Conservation (phyloP, 2,113 vertebrate genomes). For the Mustela nigripes region DNA sequence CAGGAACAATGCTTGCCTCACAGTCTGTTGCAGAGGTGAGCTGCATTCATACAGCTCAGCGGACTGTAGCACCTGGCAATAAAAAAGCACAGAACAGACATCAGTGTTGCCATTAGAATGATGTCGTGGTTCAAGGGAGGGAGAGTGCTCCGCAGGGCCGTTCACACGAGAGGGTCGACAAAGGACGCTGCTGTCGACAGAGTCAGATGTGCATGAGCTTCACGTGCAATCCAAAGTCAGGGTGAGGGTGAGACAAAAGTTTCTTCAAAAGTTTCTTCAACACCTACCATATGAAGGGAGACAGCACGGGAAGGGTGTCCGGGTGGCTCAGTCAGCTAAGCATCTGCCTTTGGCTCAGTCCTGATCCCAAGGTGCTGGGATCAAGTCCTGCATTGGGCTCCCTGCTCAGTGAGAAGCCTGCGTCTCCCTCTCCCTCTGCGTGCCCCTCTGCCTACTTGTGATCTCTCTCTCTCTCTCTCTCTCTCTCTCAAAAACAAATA, state of each 20-base stretch:
- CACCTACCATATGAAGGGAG: not conserved
- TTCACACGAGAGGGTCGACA: not conserved
- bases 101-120: fast-evolving
- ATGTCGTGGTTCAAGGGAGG: not conserved
- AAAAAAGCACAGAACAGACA: not conserved
- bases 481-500: too few relatives aligned
- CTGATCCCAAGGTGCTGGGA: too few relatives aligned
- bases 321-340: too few relatives aligned
- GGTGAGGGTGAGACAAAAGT: not conserved
- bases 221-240: fast-evolving
- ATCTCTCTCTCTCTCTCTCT: too few relatives aligned
- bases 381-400: too few relatives aligned
- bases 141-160: not conserved
- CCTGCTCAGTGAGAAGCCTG: too few relatives aligned
- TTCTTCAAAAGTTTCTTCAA: not conserved
- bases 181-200: not conserved
- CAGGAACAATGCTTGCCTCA: not conserved
- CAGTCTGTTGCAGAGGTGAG: not conserved
- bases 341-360: too few relatives aligned
- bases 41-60: not conserved
- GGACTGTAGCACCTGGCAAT: not conserved
- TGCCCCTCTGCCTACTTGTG: too few relatives aligned
- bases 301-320: not conserved
- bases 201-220: not conserved
- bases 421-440: too few relatives aligned